Evolutionary conservation across 2,113 vertebrate species (phyloP), one percentile per base, ranked within the genome.

Genomic region (Ploceus nigricollis): DNA sequence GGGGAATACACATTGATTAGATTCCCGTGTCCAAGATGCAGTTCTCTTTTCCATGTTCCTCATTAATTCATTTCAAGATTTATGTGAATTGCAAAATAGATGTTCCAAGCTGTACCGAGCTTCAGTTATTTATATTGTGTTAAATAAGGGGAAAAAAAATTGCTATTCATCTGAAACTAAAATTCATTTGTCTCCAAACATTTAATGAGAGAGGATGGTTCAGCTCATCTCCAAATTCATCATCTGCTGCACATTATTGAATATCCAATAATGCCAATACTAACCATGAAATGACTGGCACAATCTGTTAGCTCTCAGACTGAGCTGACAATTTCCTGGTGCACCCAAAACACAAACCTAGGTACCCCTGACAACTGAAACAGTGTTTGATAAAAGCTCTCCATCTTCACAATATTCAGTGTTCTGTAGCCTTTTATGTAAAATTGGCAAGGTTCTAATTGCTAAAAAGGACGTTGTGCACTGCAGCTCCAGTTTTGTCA

Each of bases 31-130:
- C 80, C 66, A 75, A 93, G 76, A 70, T 61, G 78, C 51, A 79
- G 61, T 61, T 66, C 76, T 65, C 75, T 94, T 58, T 82, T 58
- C 75, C 71, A 87, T 48, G 44, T 61, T 86, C 61, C 77, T 95
- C 93, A 94, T 94, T 96, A 82, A 78, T 73, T 94, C 90, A 82
- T 79, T 91, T 91, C 92, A 60, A 84, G 47, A 63, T 82, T 51
- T 51, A 80, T 53, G 60, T 33, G 89, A 92, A 91, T 53, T 83
- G 40, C 78, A 96, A 93, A 82, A 58, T 0, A 94, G 47, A 63
- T 48, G 24, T 33, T 45, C 40, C 61, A 56, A 80, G 61, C 48
- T 37, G 63, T 37, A 80, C 84, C 10, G 18, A 97, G 48, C 75
- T 80, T 33, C 54, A 82, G 76, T 33, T 92, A 89, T 92, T 85